Base-by-base conservation (phyloP, 2,888 invertebrate species). In the Dyspetes luteomarginatus region DNA sequence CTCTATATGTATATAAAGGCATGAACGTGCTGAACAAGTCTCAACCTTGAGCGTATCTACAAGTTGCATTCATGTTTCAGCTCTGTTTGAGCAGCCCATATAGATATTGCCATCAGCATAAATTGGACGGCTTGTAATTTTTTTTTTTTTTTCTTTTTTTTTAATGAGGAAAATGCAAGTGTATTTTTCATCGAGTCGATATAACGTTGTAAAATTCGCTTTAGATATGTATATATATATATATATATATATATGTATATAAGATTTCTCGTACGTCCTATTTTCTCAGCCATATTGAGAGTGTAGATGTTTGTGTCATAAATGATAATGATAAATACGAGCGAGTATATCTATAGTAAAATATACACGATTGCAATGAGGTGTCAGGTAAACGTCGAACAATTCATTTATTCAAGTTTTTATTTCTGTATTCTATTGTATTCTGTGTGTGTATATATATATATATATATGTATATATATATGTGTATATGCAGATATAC, bases 311-410 rank as follows among this genome's bases (percentile, higher is more conserved):
- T 41, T 73, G 45, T 55, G 72, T 76, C 68, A 77, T 58, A 69
- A 56, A 60, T 56, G 72, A 76, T 76, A 81, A 77, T 68, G 50
- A 0, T 9, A 7, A 12, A 36, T 36, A 36, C 3, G 9, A 7
- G 15, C 19, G 36, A 19, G 41, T 36, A n/a, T 50, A 24, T 45
- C 2, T 50, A 64, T 7, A 7, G 52, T n/a, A 55, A 28, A 12
- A 30, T 52, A 67, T 5, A 22, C 12, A 30, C 45, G 69, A 55
- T 56, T 19, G 68, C 50, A 67, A 71, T 72, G 72, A 81, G 68
- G 76, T 81, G 80, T 77, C 80, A 64, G 62, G 72, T 67, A 48
- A 73, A 77, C 80, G 56, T 81, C 72, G 72, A 73, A 77, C 68
- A 68, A 77, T 76, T 67, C n/a, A 81, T 77, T 72, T 73, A 81